phyloP scores from a whole-genome alignment of 2,888 invertebrate species.

The Rhagonycha fulva region DNA sequence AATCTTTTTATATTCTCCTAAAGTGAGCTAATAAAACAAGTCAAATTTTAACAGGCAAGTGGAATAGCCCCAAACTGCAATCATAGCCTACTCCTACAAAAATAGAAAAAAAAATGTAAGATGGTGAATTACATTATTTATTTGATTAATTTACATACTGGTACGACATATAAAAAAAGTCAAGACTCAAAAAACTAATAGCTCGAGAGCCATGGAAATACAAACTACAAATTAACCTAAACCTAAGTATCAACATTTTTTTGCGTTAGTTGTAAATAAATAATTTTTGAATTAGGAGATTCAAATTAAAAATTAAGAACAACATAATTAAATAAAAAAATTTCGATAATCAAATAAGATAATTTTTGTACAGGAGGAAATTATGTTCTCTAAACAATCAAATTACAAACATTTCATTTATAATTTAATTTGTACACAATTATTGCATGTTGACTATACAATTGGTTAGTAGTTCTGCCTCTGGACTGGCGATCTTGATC shows the following conservation, averaged over 20 bases:
- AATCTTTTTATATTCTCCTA: too few species aligned
- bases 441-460: not conserved
- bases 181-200: not conserved
- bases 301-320: not conserved
- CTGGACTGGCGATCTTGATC: slow-evolving; percentile 34
- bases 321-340: not conserved
- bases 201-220: not conserved
- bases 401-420: not conserved
- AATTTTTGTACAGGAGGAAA: not conserved
- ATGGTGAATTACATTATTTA: not conserved
- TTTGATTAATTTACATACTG: not conserved
- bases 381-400: not conserved
- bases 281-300: not conserved
- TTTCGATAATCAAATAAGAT: not conserved
- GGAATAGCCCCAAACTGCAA: too few species aligned
- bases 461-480: slow-evolving; percentile 22
- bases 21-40: too few species aligned
- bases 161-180: not conserved
- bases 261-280: not conserved
- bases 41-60: too few species aligned
- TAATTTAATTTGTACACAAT: not conserved
- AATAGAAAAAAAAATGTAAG: not conserved
- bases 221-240: not conserved
- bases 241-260: not conserved
- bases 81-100: too few species aligned